A percentile compares a stretch with the other conserved stretches of the same genome.
Evolutionary conservation across 2,888 invertebrate genomes (phyloP).

Genomic region (Trypoxylon attenuatum): DNA sequence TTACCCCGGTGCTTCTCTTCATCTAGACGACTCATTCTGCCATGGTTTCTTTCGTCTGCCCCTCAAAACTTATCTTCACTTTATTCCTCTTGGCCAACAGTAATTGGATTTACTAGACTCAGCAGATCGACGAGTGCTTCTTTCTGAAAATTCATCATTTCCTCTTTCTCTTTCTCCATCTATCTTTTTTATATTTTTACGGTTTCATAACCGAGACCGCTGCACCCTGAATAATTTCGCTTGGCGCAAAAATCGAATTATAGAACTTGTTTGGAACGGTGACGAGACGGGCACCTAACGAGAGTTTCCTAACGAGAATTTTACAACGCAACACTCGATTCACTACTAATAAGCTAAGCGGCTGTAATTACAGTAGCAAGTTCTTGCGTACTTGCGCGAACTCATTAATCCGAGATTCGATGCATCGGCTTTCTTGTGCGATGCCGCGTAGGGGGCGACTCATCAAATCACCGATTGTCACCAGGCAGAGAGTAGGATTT

Average conservation of each 20-base stretch:
- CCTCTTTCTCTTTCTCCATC: neutral
- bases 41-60: neutral
- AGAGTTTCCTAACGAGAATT: slow-evolving; percentile 1
- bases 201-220: too few relatives aligned
- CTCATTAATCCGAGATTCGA: too few relatives aligned
- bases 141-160: slow-evolving; percentile 12
- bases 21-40: neutral
- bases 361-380: too few relatives aligned
- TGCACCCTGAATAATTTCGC: slow-evolving; percentile 7
- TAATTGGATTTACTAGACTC: slow-evolving; percentile 34
- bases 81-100: slow-evolving; percentile 24
- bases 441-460: too few relatives aligned
- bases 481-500: too few relatives aligned
- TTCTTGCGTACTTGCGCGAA: too few relatives aligned
- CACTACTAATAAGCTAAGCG: too few relatives aligned
- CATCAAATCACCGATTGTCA: too few relatives aligned
- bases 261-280: neutral
- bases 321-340: too few relatives aligned
- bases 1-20: neutral
- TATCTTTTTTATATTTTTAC: too few relatives aligned
- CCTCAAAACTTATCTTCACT: slow-evolving; percentile 27
- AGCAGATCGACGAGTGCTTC: slow-evolving; percentile 18
- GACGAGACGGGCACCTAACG: too few relatives aligned
- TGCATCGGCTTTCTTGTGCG: too few relatives aligned
- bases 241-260: neutral